Percentiles rank a stretch among this genome's conserved stretches.
Evolutionary conservation across 2,888 invertebrate species (phyloP).

Genomic region (Chelonus formosanus): DNA sequence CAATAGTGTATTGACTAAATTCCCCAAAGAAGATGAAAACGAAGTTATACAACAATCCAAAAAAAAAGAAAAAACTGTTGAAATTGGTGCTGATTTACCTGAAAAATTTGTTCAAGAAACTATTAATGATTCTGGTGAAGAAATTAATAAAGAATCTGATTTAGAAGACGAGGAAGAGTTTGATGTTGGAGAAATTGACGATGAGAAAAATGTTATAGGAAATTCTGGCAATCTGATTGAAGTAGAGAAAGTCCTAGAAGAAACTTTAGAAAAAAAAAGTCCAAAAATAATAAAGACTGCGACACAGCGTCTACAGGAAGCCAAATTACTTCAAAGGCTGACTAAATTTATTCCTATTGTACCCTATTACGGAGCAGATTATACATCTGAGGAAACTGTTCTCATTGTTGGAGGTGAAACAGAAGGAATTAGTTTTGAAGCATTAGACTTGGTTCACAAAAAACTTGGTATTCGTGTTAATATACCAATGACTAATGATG

Average conservation of each 20-base stretch:
- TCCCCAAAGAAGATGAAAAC: constrained; percentile 9
- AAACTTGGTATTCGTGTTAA: constrained; percentile 74
- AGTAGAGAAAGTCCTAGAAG: too few species aligned
- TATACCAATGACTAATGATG: constrained; percentile 79
- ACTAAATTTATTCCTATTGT: constrained; percentile 66
- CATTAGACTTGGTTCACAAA: constrained; percentile 72
- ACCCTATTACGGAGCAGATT: constrained; percentile 74
- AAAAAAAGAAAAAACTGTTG: neutral
- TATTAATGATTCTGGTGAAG: too few species aligned
- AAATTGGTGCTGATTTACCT: too few species aligned
- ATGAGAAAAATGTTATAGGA: too few species aligned
- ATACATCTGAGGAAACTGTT: constrained; percentile 67
- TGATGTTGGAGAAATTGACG: too few species aligned
- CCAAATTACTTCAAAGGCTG: constrained; percentile 41
- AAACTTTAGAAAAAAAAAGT: too few species aligned
- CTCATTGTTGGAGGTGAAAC: constrained; percentile 91
- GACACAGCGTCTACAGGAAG: neutral
- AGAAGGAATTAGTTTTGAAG: constrained; percentile 81
- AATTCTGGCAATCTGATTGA: too few species aligned
- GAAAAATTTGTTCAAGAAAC: too few species aligned
- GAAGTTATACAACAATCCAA: constrained; percentile 10
- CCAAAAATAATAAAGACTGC: too few species aligned
- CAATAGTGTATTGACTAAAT: constrained; percentile 64
- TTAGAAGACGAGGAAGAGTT: too few species aligned
- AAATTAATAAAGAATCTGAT: too few species aligned